Base-by-base conservation (phyloP, 1,140 invertebrate species). In the Whitmania pigra region DNA sequence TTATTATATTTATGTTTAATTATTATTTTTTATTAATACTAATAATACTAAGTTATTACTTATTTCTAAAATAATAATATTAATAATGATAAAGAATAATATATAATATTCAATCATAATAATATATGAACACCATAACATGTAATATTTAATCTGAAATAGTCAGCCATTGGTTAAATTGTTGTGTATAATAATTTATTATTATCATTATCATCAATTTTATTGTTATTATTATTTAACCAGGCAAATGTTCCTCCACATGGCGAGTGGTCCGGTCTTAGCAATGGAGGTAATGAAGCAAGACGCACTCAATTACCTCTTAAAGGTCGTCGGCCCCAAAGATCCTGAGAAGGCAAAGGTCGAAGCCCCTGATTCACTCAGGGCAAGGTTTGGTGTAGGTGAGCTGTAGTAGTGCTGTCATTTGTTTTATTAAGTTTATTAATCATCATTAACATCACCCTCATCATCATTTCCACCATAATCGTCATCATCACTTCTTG, bases 251-350 rank as follows among this genome's bases (percentile, higher is more conserved):
- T 63, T 63, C 75, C 86, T 87, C 73, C 85, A 87, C 78, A 80
- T 92, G 22, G 86, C 86, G n/a, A 87, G 87, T 72, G 88, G 88
- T 36, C 86, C 88, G 63, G 84, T 90, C 0, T 81, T 91, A 76
- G 87, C 86, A 17, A 78, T 93, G 78, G 88, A 91, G 79, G 78
- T 93, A 49, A 85, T 90, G 53, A 88, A 87, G n/a, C 86, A 88
- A 73, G 86, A 89, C 83, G 87, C 87, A 69, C 82, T 90, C 11
- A 77, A 83, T 77, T 74, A 74, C 22, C 88, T 86, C 86, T 77
- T 83, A 20, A 83, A 87, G 77, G 76, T 87, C 25, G 80, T 89
- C 67, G 90, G 89, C 22, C 85, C 89, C 17, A 83, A 82, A 54
- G 88, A 92, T 82, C 87, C 88, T 25, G 74, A 80, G 1, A 84